These are phyloP conservation scores for Procavia capensis DNA, from an alignment of 2,113 vertebrate genomes.

Conservation along the genomic window DNA sequence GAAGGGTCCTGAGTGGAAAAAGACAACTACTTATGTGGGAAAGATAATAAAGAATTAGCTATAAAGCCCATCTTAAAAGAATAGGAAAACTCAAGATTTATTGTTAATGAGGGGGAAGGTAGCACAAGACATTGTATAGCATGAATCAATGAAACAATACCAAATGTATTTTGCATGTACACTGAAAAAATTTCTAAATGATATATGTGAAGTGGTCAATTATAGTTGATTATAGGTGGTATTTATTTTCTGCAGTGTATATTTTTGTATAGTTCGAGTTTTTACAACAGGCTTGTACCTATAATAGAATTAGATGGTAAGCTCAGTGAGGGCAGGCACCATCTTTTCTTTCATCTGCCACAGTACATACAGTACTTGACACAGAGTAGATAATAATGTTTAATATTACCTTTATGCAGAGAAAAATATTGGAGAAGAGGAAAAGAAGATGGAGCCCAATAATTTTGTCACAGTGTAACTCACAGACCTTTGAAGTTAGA, in stretches of 20 bases:
- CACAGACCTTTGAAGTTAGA: conserved; percentile 31
- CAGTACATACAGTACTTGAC: background rate
- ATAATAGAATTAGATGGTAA: background rate
- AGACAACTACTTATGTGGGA: background rate
- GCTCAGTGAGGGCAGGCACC: background rate
- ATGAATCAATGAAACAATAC: background rate
- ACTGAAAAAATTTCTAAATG: conserved; percentile 25
- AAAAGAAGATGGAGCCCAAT: background rate
- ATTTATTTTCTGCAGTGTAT: background rate
- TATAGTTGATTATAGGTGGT: background rate
- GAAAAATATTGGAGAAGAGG: background rate
- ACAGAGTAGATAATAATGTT: background rate
- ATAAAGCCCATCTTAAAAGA: background rate
- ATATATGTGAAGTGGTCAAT: background rate
- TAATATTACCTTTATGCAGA: background rate
- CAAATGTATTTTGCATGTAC: background rate
- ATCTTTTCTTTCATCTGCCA: background rate
- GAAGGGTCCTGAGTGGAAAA: background rate
- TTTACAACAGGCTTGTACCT: background rate
- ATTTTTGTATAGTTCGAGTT: conserved; percentile 26
- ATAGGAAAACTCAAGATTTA: background rate
- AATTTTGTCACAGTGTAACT: background rate
- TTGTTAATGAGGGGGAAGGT: background rate
- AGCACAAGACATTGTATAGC: background rate
- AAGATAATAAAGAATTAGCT: background rate